Base-by-base conservation (phyloP, 2,113 vertebrate genomes). In the Melanerpes aurifrons region DNA sequence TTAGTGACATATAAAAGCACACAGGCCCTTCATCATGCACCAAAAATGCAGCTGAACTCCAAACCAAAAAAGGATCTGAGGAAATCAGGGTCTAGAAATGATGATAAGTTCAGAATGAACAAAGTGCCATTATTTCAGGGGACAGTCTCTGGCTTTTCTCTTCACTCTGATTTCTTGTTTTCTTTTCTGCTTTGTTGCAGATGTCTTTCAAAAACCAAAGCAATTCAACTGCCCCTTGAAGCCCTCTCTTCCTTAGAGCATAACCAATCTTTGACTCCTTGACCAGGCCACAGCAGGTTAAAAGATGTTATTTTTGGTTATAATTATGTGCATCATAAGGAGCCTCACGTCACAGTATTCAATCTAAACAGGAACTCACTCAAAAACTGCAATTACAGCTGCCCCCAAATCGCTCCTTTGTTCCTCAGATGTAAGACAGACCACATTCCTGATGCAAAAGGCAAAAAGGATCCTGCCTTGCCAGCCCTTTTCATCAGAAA, bases 381-480 rank as follows among this genome's bases (percentile, higher is more conserved):
- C 85, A 73, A 91, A 83, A 95, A 91, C 87, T 31, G 48, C 71
- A 87, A 89, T 94, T 95, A 82, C 24, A 47, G 69, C 79, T 96
- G 87, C 63, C 73, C 88, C 40, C 54, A 45, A 83, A 74, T 82
- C 58, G 35, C n/a, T 82, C 29, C 62, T 82, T 82, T 93, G 35
- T 22, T 70, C 37, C 58, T 84, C 69, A 87, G 73, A 64, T n/a
- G 24, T 45, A 66, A 82, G 76, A 58, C 35, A 81, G 87, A 72
- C 4, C 40, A 75, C n/a, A 66, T 69, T 88, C 69, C 66, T 83
- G 63, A 90, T 69, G 66, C 62, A 68, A 75, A 82, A 93, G 35
- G 43, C 67, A 73, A 75, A 87, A 76, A 66, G 1, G 1, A 25
- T 61, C 28, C 69, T 1, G 5, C 37, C 61, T 89, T 70, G 31